Conservation (phyloP, 2,113 vertebrate species). For the Cepphus grylle region DNA sequence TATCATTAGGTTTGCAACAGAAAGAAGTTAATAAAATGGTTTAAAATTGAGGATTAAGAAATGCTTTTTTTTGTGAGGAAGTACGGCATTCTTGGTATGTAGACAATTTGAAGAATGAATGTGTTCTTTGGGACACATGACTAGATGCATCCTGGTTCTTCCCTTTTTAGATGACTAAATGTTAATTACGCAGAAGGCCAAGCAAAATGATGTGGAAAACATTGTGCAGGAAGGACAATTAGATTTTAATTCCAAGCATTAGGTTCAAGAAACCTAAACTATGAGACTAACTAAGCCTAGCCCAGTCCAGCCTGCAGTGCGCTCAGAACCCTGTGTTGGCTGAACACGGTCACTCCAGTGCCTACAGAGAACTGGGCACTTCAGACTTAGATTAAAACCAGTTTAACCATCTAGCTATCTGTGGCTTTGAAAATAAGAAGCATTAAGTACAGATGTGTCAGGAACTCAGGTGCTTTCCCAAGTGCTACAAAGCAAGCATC, state of each 20-base stretch:
- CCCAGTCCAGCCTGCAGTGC: neutral
- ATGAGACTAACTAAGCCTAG: neutral
- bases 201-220: neutral
- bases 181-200: neutral
- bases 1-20: neutral
- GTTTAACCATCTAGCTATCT: neutral
- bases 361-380: neutral
- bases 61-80: neutral
- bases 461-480: neutral
- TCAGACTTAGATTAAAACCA: neutral
- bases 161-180: neutral
- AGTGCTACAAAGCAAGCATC: neutral
- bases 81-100: neutral
- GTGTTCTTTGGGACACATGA: neutral
- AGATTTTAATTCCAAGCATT: neutral
- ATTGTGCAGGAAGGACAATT: neutral
- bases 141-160: neutral
- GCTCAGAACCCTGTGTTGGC: neutral
- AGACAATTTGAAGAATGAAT: neutral
- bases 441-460: neutral
- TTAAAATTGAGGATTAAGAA: neutral
- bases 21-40: neutral
- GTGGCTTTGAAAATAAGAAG: neutral
- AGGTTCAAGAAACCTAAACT: neutral
- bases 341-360: neutral